Evolutionary conservation across 2,113 vertebrate genomes (phyloP), one percentile per base, ranked within the genome.

Genomic region (Bufo gargarizans): DNA sequence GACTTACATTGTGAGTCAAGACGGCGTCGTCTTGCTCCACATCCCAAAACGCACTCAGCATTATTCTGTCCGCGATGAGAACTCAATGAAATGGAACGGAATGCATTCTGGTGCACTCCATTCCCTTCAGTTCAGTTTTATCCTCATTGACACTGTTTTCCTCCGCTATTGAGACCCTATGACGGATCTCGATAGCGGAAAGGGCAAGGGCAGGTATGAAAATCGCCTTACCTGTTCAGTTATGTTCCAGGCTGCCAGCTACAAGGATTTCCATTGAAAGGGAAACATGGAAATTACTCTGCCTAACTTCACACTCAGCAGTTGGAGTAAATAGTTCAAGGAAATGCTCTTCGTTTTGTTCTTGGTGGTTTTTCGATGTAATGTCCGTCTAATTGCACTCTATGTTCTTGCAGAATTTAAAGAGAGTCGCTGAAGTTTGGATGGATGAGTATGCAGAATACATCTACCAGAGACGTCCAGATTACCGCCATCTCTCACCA

Each of bases 361-460:
- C 17, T 65, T 65, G 6, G 61, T 8, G 6, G n/a, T 22, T 67
- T 8, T 45, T 2, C 45, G 33, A 1, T 45, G 33, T 45, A 72
- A 72, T 12, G 1, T 16, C 33, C 1, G 11, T 45, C 16, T 72
- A 16, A 33, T 45, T 43, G 1, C 5, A 9, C 11, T 55, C 0
- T 0, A 33, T 50, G 10, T 13, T 63, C 47, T 59, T 89, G 0
- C 92, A 99, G 98, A 99, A 99, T 92, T 91, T 99, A 85, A 99
- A 99, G 91, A 95, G 98, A 0, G 98, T 99, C 89, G 98, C 98
- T 0, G 98, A 99, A 90, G 98, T 99, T 69, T 99, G 98, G 98
- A 99, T 99, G 98, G 98, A 99, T 0, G 98, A 99, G n/a, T 99
- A 96, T 0, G 98, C 97, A 0, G 98, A 99, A 80, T 97, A 94